Evolutionary conservation across 2,797 vertebrate genomes (phyloP).

Genomic region (Manis pentadactyla): DNA sequence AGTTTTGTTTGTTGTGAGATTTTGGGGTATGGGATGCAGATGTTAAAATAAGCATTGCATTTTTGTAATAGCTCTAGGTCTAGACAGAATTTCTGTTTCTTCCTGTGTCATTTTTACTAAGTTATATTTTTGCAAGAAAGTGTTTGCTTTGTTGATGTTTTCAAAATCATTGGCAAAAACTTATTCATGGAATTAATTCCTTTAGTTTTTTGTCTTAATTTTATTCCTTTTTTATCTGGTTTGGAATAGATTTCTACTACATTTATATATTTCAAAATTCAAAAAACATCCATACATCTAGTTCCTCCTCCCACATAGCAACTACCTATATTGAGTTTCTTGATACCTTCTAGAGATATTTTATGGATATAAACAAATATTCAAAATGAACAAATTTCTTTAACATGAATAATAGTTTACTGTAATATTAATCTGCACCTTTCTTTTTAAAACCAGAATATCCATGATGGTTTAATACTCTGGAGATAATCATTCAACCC

Average conservation of each 20-base stretch:
- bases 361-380: slow-evolving; percentile 21
- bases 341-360: neutral
- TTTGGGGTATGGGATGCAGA: neutral
- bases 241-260: neutral
- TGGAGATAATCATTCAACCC: neutral
- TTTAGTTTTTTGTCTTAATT: neutral
- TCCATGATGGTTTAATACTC: neutral
- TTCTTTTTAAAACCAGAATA: neutral
- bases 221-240: neutral
- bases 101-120: neutral
- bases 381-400: neutral
- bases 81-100: neutral
- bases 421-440: neutral
- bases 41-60: neutral
- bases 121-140: neutral
- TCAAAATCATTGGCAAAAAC: neutral
- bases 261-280: neutral
- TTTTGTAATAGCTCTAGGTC: neutral
- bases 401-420: neutral
- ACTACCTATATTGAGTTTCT: neutral
- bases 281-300: neutral
- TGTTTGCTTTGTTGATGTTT: neutral
- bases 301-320: neutral
- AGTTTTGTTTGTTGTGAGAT: neutral
- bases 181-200: neutral